These are phyloP conservation scores for Cyprinodon diabolis DNA, from an alignment of 2,797 vertebrate genomes.

Conservation along the genomic window DNA sequence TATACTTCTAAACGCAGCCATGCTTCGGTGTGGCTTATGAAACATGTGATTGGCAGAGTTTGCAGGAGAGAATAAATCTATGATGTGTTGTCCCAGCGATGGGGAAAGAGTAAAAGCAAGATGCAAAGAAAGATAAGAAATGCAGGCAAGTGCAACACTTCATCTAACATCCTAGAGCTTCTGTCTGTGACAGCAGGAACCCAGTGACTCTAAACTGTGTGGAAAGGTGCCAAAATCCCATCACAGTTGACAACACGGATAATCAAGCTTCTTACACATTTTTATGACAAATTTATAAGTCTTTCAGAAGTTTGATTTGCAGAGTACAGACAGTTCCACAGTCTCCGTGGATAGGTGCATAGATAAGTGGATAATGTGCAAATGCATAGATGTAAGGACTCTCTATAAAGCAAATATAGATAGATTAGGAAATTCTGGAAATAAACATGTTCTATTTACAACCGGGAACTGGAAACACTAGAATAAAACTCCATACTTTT, in stretches of 20 bases:
- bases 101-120: constrained; percentile 41
- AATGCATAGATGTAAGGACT: no score
- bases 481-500: background rate
- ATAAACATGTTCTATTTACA: background rate
- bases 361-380: no score
- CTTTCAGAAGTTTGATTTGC: background rate
- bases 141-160: constrained; percentile 69
- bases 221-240: constrained; percentile 38
- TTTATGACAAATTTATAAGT: background rate
- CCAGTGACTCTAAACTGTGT: constrained; percentile 44
- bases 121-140: constrained; percentile 58
- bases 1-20: constrained; percentile 39
- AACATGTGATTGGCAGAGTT: constrained; percentile 22
- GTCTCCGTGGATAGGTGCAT: no score
- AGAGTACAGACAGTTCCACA: background rate
- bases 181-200: constrained; percentile 70
- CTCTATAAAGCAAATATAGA: background rate
- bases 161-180: constrained; percentile 66
- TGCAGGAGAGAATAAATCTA: constrained; percentile 35
- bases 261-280: no score
- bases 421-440: background rate
- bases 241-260: constrained; percentile 53
- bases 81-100: constrained; percentile 33
- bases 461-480: background rate
- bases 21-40: constrained; percentile 25